phyloP scores from a whole-genome alignment of 1,140 invertebrate species.

The Heterodera carotae region DNA sequence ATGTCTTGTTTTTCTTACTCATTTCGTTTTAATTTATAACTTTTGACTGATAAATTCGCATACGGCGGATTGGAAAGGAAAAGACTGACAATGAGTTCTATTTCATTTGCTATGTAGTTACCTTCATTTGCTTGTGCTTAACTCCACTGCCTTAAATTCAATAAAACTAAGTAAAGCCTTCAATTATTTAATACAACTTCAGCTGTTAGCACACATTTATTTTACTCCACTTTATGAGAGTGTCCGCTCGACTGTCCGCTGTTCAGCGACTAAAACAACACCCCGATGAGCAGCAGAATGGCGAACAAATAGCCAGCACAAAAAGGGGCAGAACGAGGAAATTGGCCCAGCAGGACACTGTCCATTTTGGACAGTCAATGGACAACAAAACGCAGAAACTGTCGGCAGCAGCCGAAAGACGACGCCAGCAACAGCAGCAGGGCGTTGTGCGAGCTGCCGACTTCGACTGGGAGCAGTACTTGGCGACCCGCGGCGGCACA shows the following conservation, averaged over 20 bases:
- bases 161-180: too few species aligned
- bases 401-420: background rate
- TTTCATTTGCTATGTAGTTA: too few species aligned
- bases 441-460: background rate
- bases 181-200: too few species aligned
- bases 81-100: too few species aligned
- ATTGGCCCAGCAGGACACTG: background rate
- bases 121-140: too few species aligned
- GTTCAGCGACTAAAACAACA: background rate
- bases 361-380: background rate
- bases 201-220: too few species aligned
- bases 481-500: background rate
- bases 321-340: background rate
- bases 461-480: constrained; percentile 8
- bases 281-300: background rate
- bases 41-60: too few species aligned
- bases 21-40: too few species aligned
- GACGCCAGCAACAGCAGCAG: background rate
- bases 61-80: too few species aligned
- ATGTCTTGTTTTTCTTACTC: too few species aligned
- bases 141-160: too few species aligned
- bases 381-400: background rate
- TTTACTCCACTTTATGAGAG: background rate
- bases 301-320: background rate
- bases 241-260: background rate